Conservation (phyloP, 2,888 invertebrate genomes). For the Diaperis boleti region DNA sequence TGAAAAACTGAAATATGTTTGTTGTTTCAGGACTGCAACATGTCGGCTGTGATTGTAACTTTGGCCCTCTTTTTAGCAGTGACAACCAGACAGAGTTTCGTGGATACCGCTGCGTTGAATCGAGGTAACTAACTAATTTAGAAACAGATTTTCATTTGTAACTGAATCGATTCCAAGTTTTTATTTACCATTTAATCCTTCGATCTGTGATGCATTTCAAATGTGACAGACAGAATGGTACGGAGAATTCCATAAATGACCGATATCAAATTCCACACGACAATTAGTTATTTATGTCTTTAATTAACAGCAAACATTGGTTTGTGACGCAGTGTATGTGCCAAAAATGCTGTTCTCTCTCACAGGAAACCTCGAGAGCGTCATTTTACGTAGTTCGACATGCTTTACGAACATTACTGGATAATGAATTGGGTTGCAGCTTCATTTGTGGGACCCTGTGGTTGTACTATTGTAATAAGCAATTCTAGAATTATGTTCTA, state of each 20-base stretch:
- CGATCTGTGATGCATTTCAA: neutral
- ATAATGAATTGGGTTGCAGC: too few species aligned
- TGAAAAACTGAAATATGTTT: neutral
- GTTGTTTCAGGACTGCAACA: constrained; percentile 26
- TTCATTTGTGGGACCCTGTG: too few species aligned
- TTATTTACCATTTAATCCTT: constrained; percentile 1
- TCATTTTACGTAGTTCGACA: too few species aligned
- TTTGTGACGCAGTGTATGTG: neutral
- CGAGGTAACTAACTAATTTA: constrained; percentile 44
- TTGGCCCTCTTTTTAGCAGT: constrained; percentile 45
- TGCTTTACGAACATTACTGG: too few species aligned
- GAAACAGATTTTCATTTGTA: too few species aligned
- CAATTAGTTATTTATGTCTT: constrained; percentile 33
- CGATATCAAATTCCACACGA: constrained; percentile 13
- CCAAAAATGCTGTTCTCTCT: neutral
- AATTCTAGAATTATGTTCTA: too few species aligned
- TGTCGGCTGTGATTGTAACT: constrained; percentile 37
- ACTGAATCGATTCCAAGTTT: neutral
- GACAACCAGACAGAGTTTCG: constrained; percentile 57
- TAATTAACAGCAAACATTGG: constrained; percentile 24
- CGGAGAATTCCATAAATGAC: constrained; percentile 10
- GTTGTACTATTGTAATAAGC: too few species aligned
- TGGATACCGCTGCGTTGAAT: constrained; percentile 57
- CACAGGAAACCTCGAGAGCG: too few species aligned
- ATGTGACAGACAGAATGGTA: neutral